Conservation (phyloP, 2,888 invertebrate species). For the Cataglyphis rosenhaueri region DNA sequence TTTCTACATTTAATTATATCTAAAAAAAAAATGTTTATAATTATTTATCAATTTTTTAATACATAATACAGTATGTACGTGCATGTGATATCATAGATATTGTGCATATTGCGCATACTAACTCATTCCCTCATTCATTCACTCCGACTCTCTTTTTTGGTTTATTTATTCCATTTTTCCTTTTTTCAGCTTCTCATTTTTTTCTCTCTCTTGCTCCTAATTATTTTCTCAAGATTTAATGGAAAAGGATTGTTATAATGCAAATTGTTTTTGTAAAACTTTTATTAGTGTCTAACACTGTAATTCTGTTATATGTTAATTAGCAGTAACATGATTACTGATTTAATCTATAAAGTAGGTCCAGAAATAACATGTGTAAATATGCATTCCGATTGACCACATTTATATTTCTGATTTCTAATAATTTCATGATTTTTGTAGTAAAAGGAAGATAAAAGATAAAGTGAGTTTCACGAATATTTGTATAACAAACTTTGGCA, state of each 20-base stretch:
- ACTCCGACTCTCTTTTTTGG: too few relatives aligned
- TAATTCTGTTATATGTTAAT: neutral
- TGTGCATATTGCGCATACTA: too few relatives aligned
- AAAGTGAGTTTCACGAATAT: neutral
- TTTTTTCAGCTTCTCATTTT: too few relatives aligned
- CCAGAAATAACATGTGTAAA: neutral
- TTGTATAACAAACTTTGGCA: neutral
- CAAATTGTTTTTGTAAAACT: neutral
- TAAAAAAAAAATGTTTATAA: too few relatives aligned
- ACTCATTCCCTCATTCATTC: too few relatives aligned
- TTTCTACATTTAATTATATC: too few relatives aligned
- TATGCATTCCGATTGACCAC: neutral
- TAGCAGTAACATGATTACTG: neutral
- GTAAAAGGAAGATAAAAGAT: neutral
- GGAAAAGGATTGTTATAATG: neutral
- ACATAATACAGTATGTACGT: too few relatives aligned
- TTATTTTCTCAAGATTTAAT: slow-evolving; percentile 1
- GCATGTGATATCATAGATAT: too few relatives aligned
- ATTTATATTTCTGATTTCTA: neutral
- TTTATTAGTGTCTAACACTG: slow-evolving; percentile 3
- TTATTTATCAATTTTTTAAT: too few relatives aligned
- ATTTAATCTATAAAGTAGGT: neutral
- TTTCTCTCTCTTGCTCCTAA: too few relatives aligned
- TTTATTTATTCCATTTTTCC: too few relatives aligned
- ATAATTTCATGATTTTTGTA: neutral